Conservation (phyloP, 2,113 vertebrate genomes). For the Pitta sordida region DNA sequence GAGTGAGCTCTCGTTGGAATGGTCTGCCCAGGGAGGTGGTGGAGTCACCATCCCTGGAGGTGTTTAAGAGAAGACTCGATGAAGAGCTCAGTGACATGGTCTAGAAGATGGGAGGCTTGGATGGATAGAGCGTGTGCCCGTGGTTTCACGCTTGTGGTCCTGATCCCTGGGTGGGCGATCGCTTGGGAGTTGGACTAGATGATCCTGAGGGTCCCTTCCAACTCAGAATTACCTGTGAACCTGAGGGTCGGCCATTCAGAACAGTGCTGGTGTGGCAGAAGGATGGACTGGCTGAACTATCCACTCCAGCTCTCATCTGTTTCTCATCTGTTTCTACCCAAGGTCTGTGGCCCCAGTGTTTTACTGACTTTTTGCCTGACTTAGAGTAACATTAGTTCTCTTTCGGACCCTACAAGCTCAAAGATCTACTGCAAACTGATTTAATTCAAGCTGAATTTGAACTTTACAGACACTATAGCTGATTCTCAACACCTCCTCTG, state of each 20-base stretch:
- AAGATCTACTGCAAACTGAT: neutral
- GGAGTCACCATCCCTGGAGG: too few species aligned
- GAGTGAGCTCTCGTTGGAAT: too few species aligned
- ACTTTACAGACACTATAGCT: neutral
- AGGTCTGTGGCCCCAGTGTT: neutral
- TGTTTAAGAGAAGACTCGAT: too few species aligned
- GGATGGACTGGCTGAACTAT: neutral
- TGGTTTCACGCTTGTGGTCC: too few species aligned
- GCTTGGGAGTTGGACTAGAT: too few species aligned
- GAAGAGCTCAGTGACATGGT: too few species aligned
- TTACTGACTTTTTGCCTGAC: neutral
- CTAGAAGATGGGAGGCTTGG: too few species aligned
- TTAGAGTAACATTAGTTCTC: neutral
- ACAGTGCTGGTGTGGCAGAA: neutral
- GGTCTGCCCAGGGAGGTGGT: too few species aligned
- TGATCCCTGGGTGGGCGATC: too few species aligned
- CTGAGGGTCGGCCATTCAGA: neutral
- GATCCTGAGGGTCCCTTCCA: too few species aligned
- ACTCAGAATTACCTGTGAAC: too few species aligned
- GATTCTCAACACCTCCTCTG: neutral
- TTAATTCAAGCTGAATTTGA: neutral
- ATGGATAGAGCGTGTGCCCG: too few species aligned
- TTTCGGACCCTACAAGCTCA: neutral
- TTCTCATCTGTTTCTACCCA: neutral
- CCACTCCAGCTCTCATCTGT: neutral